Evolutionary conservation across 2,888 invertebrate species (phyloP), one percentile per base, ranked within the genome.

Genomic region (Xestoiulus laeticollis): DNA sequence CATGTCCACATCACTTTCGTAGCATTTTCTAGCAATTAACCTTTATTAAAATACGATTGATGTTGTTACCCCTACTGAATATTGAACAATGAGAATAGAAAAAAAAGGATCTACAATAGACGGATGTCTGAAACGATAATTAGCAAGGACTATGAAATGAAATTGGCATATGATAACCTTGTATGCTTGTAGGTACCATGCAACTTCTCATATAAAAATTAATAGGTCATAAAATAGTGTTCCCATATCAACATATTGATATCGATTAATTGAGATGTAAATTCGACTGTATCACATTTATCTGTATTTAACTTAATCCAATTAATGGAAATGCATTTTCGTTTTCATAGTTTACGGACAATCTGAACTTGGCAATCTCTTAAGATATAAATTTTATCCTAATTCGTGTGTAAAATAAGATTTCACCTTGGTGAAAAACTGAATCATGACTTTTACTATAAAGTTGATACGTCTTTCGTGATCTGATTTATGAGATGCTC

Each of bases 41-140:
- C 26, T 14, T 26, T n/a, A 68, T 68, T 68, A 68, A 68, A 26
- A 68, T 68, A 26, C 68, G 68, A 26, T 68, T 26, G 68, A 68
- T n/a, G 26, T 8, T 68, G 68, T 26, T 59, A 68, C 26, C 12
- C 10, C 68, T n/a, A 14, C 26, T 68, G 68, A 26, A 68, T 68
- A 26, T 68, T 68, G 68, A 68, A 68, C 26, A 26, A 68, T 59
- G 68, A 26, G 14, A 48, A 48, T 26, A 12, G 26, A 26, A 26
- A 48, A 38, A 68, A 68, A 68, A 26, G 12, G 68, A 68, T 68
- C 26, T 26, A 26, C 14, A 26, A 68, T 68, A 68, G 68, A 68
- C 68, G 68, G 68, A 68, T 68, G 68, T 68, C 26, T 26, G 68
- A 68, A 68, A 68, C 68, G 68, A 68, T 68, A 68, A 68, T 68